Conservation (phyloP, 2,888 invertebrate species). For the Apotomis turbidana region DNA sequence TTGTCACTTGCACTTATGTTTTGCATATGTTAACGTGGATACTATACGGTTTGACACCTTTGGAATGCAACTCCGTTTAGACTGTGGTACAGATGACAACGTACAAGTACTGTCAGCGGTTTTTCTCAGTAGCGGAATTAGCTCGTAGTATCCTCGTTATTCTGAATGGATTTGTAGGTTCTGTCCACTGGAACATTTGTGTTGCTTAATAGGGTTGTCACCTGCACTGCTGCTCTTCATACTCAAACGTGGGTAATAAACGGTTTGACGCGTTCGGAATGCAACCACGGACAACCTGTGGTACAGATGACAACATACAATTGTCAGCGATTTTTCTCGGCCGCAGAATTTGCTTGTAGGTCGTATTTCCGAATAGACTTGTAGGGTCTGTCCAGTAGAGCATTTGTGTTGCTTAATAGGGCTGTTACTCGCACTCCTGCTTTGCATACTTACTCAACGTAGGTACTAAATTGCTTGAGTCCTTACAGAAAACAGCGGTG, state of each 20-base stretch:
- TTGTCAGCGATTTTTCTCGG: too few relatives aligned
- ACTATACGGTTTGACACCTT: neutral
- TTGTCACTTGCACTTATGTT: conserved; percentile 16
- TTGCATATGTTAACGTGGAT: neutral
- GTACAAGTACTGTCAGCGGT: too few relatives aligned
- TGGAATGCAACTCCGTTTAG: neutral
- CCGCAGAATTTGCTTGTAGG: too few relatives aligned
- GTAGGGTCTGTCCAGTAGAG: conserved; percentile 47
- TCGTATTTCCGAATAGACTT: conserved; percentile 45
- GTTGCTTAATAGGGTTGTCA: conserved; percentile 32
- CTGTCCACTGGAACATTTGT: neutral
- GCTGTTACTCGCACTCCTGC: conserved; percentile 12
- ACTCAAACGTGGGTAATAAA: neutral
- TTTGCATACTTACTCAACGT: neutral
- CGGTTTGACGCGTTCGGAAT: too few relatives aligned
- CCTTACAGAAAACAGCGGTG: too few relatives aligned
- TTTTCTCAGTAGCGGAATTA: too few relatives aligned
- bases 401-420: conserved; percentile 25
- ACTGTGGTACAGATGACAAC: too few relatives aligned
- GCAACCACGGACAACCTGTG: too few relatives aligned
- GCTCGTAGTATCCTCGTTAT: too few relatives aligned
- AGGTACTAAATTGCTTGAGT: neutral
- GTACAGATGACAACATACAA: too few relatives aligned
- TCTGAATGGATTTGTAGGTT: conserved; percentile 52
- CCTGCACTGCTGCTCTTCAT: neutral